Conservation (phyloP, 2,797 vertebrate genomes). For the Neosilurus mollespiculum region DNA sequence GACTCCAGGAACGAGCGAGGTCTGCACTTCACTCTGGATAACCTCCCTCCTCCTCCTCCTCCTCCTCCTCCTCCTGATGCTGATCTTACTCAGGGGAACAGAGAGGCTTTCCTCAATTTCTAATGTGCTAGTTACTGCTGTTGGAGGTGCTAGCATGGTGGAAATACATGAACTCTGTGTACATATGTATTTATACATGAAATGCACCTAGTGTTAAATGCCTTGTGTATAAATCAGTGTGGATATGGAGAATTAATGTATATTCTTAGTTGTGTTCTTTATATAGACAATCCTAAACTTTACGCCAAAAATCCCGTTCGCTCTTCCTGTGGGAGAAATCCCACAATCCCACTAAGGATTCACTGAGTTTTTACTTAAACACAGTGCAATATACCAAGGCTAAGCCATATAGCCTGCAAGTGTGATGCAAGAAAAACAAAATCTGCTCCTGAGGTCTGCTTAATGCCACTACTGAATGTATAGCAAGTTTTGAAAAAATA, state of each 20-base stretch:
- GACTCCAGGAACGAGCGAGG: constrained; percentile 31
- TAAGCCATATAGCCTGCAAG: constrained; percentile 29
- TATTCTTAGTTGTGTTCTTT: constrained; percentile 42
- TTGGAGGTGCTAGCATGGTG: constrained; percentile 41
- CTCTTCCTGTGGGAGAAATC: constrained; percentile 39
- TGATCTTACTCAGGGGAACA: background rate
- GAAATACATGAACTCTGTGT: constrained; percentile 46
- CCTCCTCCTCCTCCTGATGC: constrained; percentile 1
- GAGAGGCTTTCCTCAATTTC: constrained; percentile 19
- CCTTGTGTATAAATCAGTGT: constrained; percentile 46
- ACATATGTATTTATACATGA: constrained; percentile 44
- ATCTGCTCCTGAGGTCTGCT: constrained; percentile 23
- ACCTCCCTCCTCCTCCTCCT: constrained; percentile 16
- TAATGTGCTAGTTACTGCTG: constrained; percentile 34
- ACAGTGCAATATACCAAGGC: constrained; percentile 42
- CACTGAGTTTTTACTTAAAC: constrained; percentile 35
- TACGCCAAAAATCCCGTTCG: constrained; percentile 2
- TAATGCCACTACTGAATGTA: constrained; percentile 36
- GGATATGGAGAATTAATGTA: constrained; percentile 30
- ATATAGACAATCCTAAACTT: too few species aligned
- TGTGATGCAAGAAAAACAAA: constrained; percentile 17
- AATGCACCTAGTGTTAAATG: constrained; percentile 28
- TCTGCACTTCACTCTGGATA: constrained; percentile 38
- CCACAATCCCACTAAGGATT: background rate
- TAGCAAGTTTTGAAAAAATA: constrained; percentile 31